Evolutionary conservation across 2,113 vertebrate species (phyloP).

Genomic region (Protobothrops mucrosquamatus): DNA sequence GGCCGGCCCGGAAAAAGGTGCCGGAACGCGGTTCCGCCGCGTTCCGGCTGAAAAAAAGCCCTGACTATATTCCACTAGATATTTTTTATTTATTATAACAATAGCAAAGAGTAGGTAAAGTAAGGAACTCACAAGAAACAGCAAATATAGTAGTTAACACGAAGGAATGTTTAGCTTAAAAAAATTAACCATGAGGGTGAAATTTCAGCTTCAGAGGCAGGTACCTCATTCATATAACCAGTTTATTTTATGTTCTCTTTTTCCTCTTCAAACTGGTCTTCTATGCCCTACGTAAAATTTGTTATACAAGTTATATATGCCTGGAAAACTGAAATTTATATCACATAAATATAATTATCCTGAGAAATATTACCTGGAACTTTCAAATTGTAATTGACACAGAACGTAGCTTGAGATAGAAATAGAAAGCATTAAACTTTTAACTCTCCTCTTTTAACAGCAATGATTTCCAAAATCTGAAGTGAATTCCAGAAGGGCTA

Average conservation of each 20-base stretch:
- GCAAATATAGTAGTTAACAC: not conserved
- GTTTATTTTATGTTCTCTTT: not conserved
- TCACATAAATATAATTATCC: not conserved
- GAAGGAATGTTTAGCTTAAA: not conserved
- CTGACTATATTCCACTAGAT: not conserved
- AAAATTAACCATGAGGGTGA: not conserved
- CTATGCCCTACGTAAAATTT: not conserved
- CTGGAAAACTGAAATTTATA: not conserved
- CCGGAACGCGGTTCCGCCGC: no score
- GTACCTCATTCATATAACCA: not conserved
- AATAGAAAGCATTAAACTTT: not conserved
- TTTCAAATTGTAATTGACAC: not conserved
- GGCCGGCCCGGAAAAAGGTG: no score
- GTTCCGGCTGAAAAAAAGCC: no score
- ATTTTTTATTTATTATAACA: not conserved
- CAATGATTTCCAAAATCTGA: not conserved
- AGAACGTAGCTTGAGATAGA: not conserved
- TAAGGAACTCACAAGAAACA: not conserved
- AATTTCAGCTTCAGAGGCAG: not conserved
- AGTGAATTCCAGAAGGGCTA: constrained; percentile 15
- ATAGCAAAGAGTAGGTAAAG: not conserved
- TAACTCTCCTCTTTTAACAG: not conserved
- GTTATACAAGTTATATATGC: no score
- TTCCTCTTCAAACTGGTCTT: not conserved
- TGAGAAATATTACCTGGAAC: fast-evolving